A percentile compares a stretch with the other conserved stretches of the same genome.
Evolutionary conservation across 2,113 vertebrate genomes (phyloP).

Genomic region (Pangasianodon hypophthalmus): DNA sequence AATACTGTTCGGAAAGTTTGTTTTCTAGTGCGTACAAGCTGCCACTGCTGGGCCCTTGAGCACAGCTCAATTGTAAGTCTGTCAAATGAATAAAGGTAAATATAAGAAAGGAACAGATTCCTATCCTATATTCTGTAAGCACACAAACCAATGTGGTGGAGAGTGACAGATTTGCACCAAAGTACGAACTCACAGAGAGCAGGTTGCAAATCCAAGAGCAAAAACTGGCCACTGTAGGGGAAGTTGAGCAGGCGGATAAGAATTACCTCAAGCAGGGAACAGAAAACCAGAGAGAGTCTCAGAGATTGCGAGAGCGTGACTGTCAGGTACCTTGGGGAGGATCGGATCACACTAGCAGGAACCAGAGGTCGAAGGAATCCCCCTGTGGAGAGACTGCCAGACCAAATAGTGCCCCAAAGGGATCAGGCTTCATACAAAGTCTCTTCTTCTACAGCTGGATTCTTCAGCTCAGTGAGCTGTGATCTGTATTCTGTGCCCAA

Average conservation of each 20-base stretch:
- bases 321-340: conserved; percentile 54
- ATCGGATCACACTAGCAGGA: conserved; percentile 56
- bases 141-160: neutral
- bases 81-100: neutral
- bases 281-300: conserved; percentile 51
- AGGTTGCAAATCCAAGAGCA: conserved; percentile 48
- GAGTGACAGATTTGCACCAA: conserved; percentile 57
- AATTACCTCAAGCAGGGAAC: conserved; percentile 64
- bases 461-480: conserved; percentile 25
- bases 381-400: conserved; percentile 24
- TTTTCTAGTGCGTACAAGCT: too few relatives aligned
- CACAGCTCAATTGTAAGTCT: neutral
- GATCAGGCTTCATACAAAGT: conserved; percentile 24
- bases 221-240: conserved; percentile 53
- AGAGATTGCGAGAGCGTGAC: conserved; percentile 55
- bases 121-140: conserved; percentile 29
- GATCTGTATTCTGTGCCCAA: neutral
- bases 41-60: neutral
- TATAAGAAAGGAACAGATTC: conserved; percentile 42
- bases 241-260: conserved; percentile 56
- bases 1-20: neutral
- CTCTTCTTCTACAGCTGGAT: conserved; percentile 27
- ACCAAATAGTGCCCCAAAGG: conserved; percentile 37
- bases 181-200: conserved; percentile 55
- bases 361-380: conserved; percentile 48